Conservation (phyloP, 2,113 vertebrate genomes). For the Leucosticte australis region DNA sequence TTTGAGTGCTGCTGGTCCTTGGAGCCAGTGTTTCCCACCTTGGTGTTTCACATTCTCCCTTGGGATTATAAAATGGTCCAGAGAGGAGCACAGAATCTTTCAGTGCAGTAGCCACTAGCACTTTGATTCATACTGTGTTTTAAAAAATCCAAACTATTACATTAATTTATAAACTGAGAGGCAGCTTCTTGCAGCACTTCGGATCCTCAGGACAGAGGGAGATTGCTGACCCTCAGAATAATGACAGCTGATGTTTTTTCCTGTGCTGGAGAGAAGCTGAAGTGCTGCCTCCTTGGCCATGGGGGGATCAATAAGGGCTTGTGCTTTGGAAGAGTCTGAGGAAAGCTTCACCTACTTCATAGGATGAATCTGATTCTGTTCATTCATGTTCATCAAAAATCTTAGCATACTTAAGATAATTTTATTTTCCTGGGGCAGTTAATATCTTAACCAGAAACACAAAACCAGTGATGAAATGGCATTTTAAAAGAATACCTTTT, state of each 20-base stretch:
- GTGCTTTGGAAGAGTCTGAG: background rate
- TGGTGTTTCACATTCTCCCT: background rate
- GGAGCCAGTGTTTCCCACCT: background rate
- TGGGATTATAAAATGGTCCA: background rate
- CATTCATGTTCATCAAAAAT: background rate
- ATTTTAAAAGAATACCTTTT: background rate
- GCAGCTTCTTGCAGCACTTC: background rate
- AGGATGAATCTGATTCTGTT: background rate
- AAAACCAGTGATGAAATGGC: background rate
- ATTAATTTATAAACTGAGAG: background rate
- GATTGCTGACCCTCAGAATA: background rate
- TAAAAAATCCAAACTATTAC: background rate
- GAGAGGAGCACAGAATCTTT: background rate
- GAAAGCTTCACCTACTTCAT: background rate
- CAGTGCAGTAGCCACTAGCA: background rate
- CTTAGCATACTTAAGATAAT: background rate
- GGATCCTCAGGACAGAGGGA: background rate
- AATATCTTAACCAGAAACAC: background rate
- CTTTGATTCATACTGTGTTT: rapidly evolving
- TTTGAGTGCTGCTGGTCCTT: background rate
- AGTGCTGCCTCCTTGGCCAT: background rate
- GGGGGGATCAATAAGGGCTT: background rate
- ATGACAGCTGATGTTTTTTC: background rate
- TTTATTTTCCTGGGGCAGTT: background rate
- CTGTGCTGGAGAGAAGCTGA: background rate